Conservation (phyloP, 1,140 invertebrate genomes). For the Arctopsyche grandis region DNA sequence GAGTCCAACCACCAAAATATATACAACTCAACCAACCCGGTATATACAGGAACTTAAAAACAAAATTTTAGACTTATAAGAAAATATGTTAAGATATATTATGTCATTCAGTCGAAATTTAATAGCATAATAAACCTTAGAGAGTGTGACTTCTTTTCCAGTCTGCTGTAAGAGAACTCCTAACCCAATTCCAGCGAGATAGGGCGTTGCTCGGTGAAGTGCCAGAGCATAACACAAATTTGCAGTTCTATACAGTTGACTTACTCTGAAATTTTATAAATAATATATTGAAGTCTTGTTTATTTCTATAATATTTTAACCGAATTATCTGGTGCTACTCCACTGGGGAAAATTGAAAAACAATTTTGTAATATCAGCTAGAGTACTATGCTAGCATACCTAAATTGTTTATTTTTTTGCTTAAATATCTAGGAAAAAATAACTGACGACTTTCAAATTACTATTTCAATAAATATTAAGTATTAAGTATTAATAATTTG, state of each 20-base stretch:
- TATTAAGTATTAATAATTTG: no score
- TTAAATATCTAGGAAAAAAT: no score
- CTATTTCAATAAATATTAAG: no score
- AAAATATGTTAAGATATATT: neutral
- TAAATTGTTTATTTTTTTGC: no score
- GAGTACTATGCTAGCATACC: no score
- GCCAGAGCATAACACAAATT: constrained; percentile 72
- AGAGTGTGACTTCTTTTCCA: constrained; percentile 60
- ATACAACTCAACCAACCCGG: constrained; percentile 68
- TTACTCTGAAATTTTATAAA: constrained; percentile 65
- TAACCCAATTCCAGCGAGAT: constrained; percentile 72
- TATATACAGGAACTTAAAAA: constrained; percentile 63
- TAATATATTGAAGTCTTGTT: neutral
- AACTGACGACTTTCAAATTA: no score
- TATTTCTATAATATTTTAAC: neutral
- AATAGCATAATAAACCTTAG: constrained; percentile 56
- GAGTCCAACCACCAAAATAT: constrained; percentile 66
- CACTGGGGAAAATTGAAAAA: neutral
- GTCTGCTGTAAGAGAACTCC: constrained; percentile 69
- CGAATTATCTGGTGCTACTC: neutral
- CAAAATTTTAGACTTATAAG: constrained; percentile 32
- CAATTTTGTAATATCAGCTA: neutral
- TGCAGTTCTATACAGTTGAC: constrained; percentile 74
- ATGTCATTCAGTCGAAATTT: neutral
- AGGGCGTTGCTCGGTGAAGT: constrained; percentile 72